phyloP scores from a whole-genome alignment of 2,797 vertebrate species.

The Sarcoramphus papa region DNA sequence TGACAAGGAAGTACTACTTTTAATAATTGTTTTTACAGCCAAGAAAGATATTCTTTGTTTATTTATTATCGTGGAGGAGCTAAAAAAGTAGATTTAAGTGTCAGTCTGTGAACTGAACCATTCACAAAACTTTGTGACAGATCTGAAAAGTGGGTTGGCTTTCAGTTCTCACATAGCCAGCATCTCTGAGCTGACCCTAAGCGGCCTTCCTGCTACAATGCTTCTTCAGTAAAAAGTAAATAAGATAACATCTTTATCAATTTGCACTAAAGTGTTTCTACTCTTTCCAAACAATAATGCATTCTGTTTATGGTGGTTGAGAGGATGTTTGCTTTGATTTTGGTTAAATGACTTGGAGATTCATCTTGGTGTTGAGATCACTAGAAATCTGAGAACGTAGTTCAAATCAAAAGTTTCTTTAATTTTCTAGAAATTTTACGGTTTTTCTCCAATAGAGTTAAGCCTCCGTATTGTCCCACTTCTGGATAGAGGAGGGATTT shows the following conservation, averaged over 20 bases:
- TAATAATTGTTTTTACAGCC: neutral
- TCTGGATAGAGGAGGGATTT: neutral
- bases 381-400: constrained; percentile 20
- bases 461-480: neutral
- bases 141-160: neutral
- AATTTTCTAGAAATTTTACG: constrained; percentile 42
- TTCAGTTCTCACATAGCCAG: neutral
- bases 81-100: neutral
- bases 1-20: neutral
- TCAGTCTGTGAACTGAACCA: neutral
- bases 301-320: constrained; percentile 34
- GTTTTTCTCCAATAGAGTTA: constrained; percentile 39
- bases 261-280: neutral
- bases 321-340: constrained; percentile 39
- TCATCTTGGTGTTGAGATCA: constrained; percentile 10
- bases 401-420: constrained; percentile 41
- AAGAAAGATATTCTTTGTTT: neutral
- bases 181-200: neutral
- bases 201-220: neutral
- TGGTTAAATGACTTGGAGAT: constrained; percentile 30
- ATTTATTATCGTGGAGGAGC: neutral
- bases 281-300: constrained; percentile 13
- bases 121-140: neutral
- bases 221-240: constrained; percentile 33
- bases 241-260: constrained; percentile 13